Evolutionary conservation across 2,888 invertebrate genomes (phyloP), one percentile per base, ranked within the genome.

Genomic region (Leucophenga montana): DNA sequence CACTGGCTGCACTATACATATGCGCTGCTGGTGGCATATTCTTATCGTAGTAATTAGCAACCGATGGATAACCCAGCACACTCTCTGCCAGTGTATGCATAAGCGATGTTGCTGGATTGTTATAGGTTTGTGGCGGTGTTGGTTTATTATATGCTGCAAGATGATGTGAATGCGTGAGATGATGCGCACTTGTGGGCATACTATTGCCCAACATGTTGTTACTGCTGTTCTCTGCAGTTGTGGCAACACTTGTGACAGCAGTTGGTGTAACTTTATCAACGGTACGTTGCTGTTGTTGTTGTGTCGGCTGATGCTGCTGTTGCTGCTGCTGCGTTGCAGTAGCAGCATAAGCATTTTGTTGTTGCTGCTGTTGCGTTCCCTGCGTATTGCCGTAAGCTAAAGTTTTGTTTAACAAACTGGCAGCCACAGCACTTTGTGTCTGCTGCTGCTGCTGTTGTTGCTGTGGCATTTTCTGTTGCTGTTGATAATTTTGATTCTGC

Each of bases 21-120:
- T 92, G 92, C 0, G 92, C 91, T 0, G 91, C 91, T 85, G 91
- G 91, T 80, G 91, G 91, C 86, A 90, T 91, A 31, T 89, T 89
- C 84, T 92, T 92, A 64, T 92, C 92, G 72, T 91, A 91, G 77
- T 91, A 92, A 64, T 83, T 78, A 8, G 80, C 81, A 1, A 62
- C 71, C 3, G 77, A 70, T 1, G 84, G 73, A 69, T 88, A 78
- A 1, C 85, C 85, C 54, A 89, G 33, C 74, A 89, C 84, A 14
- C 85, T 84, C 59, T 88, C 86, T 11, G 87, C 80, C 1, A 88
- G 76, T 0, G 86, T 78, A 71, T 87, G 88, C 73, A 87, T 78
- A 46, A 87, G 33, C 0, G 82, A 76, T 6, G 81, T 76, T 13
- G 84, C 84, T 62, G 86, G 85, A 73, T 86, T 88, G 71, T 85